phyloP scores from a whole-genome alignment of 2,888 invertebrate genomes.

The Physocephala rufipes region DNA sequence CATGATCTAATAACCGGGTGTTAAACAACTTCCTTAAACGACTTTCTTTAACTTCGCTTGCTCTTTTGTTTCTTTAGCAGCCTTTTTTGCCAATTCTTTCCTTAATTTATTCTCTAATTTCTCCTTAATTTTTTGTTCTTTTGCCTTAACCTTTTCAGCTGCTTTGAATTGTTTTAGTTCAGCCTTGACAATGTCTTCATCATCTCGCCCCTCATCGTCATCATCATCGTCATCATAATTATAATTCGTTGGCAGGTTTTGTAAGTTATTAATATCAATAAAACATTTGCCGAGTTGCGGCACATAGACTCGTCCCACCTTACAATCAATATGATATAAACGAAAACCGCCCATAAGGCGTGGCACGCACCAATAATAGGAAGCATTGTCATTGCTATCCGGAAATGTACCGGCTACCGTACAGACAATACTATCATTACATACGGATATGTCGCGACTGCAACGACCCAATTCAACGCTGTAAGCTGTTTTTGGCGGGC shows the following conservation, averaged over 20 bases:
- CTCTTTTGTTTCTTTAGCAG: constrained; percentile 54
- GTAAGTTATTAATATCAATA: constrained; percentile 39
- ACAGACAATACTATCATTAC: constrained; percentile 49
- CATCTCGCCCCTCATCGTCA: constrained; percentile 35
- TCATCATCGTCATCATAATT: constrained; percentile 21
- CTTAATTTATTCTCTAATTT: constrained; percentile 52
- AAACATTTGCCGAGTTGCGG: constrained; percentile 46
- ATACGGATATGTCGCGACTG: constrained; percentile 50
- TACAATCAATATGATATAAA: constrained; percentile 55
- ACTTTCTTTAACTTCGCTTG: constrained; percentile 45
- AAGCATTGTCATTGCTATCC: constrained; percentile 46
- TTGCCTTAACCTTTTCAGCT: constrained; percentile 51
- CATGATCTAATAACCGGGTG: background rate
- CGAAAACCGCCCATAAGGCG: constrained; percentile 47
- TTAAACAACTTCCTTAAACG: background rate
- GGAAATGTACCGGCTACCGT: constrained; percentile 45
- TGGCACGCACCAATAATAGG: constrained; percentile 53
- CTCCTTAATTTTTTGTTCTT: constrained; percentile 50
- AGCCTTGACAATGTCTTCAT: constrained; percentile 49
- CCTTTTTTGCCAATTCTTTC: constrained; percentile 52
- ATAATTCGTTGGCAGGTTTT: constrained; percentile 27
- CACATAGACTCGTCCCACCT: constrained; percentile 49
- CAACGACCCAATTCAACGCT: constrained; percentile 49
- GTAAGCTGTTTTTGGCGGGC: constrained; percentile 48
- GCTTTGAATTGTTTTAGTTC: constrained; percentile 53